A percentile compares a stretch with the other conserved stretches of the same genome.
phyloP scores from a whole-genome alignment of 2,797 vertebrate species.

The Enteromius anoplus region DNA sequence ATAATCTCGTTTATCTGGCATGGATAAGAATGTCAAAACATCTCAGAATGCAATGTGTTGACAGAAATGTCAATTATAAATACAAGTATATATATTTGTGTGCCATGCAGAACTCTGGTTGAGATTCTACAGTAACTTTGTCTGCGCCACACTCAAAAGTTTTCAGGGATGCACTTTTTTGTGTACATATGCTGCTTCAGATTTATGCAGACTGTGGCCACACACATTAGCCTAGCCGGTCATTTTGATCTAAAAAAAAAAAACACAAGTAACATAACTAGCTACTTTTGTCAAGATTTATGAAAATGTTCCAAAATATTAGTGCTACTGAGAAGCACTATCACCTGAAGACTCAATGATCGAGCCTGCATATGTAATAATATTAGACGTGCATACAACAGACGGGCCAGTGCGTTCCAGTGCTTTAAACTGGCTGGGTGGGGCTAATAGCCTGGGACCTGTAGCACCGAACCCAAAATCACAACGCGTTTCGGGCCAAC shows the following conservation, averaged over 20 bases:
- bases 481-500: no score
- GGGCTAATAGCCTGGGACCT: no score
- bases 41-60: background rate
- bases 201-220: background rate
- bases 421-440: no score
- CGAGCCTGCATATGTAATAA: no score
- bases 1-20: constrained; percentile 6
- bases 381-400: no score
- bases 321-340: no score
- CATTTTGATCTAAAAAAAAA: background rate
- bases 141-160: background rate
- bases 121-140: background rate
- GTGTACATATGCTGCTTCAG: background rate
- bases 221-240: background rate
- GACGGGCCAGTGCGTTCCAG: no score
- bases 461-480: no score
- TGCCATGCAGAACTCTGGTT: background rate
- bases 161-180: background rate
- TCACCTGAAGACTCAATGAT: no score
- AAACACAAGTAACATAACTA: no score
- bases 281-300: no score
- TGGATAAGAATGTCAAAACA: background rate
- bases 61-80: constrained; percentile 16
- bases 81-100: background rate
- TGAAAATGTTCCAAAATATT: no score